Evolutionary conservation across 1,140 invertebrate species (phyloP), one percentile per base, ranked within the genome.

Genomic region (Zaprionus tsacasi): DNA sequence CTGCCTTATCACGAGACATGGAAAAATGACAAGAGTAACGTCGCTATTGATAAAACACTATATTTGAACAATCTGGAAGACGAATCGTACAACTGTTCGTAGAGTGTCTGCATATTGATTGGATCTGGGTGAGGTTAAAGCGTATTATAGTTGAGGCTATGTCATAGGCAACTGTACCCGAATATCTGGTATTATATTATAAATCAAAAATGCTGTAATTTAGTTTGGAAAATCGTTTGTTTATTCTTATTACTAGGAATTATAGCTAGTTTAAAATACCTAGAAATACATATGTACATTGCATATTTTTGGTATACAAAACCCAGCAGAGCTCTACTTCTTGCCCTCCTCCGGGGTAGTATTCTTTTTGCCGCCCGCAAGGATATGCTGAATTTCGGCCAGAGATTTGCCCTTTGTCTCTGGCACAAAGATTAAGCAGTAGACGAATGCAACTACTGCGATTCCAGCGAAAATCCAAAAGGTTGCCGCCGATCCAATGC

Each of bases 391-490:
- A 52, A 96, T 96, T 86, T 96, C 95, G 13, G 95, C 93, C 4
- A 96, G 93, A 15, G 94, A 95, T 85, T 95, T 96, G 7, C 95
- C 95, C 76, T 95, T 96, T 0, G 96, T 96, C 85, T 97, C 96
- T 0, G 95, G 95, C 1, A 96, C 94, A 58, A 95, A 93, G 45
- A 95, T 91, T 36, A 94, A 91, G 0, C 94, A 93, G 78, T 96
- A 96, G 17, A 95, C 69, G n/a, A 95, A 94, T 3, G 95, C 94
- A 0, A 95, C 4, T n/a, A 94, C 94, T 27, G 95, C 95, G 68
- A 96, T 94, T n/a, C 93, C 94, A 0, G 96, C 93, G 88, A 97
- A 97, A 70, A 97, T 93, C 94, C 95, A 96, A 92, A 96, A 96
- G 3, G 95, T 95, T 11, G 94, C 95, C 17, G 96, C 94, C 12